These are phyloP conservation scores for Sebastes baramenuke DNA, from an alignment of 2,797 vertebrate genomes.

Conservation along the genomic window DNA sequence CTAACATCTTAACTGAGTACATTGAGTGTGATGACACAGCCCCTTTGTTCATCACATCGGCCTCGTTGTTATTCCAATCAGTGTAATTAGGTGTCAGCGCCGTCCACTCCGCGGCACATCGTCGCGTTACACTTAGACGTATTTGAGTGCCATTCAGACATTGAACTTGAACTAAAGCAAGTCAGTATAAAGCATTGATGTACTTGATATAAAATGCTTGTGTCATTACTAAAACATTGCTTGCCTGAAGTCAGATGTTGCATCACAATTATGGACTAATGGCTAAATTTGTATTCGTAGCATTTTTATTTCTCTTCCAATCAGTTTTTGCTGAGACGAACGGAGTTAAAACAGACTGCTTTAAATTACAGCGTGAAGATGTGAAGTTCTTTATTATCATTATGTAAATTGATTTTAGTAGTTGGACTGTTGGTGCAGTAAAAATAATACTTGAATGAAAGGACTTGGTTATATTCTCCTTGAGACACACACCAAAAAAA, in stretches of 20 bases:
- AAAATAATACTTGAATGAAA: neutral
- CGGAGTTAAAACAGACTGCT: neutral
- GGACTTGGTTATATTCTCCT: neutral
- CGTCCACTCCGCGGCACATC: neutral
- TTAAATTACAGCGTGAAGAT: neutral
- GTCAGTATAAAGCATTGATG: neutral
- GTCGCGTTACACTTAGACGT: neutral
- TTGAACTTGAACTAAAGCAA: neutral
- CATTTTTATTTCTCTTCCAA: neutral
- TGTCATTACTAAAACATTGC: slow-evolving; percentile 13
- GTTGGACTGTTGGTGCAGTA: neutral
- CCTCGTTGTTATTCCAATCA: slow-evolving; percentile 71
- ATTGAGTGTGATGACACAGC: slow-evolving; percentile 32
- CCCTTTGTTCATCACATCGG: slow-evolving; percentile 70
- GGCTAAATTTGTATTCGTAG: neutral
- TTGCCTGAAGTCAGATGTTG: slow-evolving; percentile 23
- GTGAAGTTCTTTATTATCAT: neutral
- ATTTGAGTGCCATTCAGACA: neutral
- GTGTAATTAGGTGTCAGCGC: slow-evolving; percentile 18
- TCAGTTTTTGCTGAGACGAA: neutral
- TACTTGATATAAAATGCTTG: neutral
- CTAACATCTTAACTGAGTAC: slow-evolving; percentile 26
- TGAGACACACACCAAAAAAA: neutral
- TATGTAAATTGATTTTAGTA: slow-evolving; percentile 3
- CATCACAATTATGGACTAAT: slow-evolving; percentile 32